Evolutionary conservation across 2,797 vertebrate species (phyloP), one percentile per base, ranked within the genome.

Genomic region (Strix occidentalis): DNA sequence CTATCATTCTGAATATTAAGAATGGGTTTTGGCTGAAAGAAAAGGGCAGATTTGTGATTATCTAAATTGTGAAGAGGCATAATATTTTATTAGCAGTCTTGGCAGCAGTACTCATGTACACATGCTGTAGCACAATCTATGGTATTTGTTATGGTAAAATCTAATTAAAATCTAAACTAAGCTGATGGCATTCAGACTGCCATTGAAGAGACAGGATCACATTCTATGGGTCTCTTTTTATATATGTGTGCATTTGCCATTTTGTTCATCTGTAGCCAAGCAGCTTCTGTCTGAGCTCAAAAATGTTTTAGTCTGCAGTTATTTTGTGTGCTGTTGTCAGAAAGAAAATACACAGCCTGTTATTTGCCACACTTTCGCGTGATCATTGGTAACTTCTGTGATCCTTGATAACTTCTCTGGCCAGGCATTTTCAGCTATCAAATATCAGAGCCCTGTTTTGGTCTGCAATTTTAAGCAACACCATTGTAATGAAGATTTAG

Each of bases 121-220:
- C 66, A 72, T 72, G 81, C 85, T 78, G 57, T 60, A 83, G 84
- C 60, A 16, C 74, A 58, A 19, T 69, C 33, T 7, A 46, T 76
- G 48, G 25, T 71, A 81, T 90, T 92, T 79, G 58, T 95, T 89
- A 48, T 35, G 57, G 58, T 87, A 92, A 95, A 89, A 95, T 69
- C 89, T 87, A 94, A 97, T 95, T 96, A 95, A 92, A 92, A 87
- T 95, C 92, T 92, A 89, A 92, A 90, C 81, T n/a, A 37, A 90
- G 29, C 35, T 95, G 75, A 9, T 90, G 88, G 63, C 20, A 31
- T 69, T 71, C 35, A 50, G 79, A 58, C 35, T 79, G n/a, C 41
- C 6, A 1, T 37, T 70, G 68, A 35, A 63, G 51, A 53, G 37
- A 23, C 28, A 81, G 21, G 17, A 29, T 43, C 5, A 0, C 45